Percentiles rank a stretch among this genome's conserved stretches.
Evolutionary conservation across 1,140 invertebrate genomes (phyloP).

Genomic region (Myzus persicae): DNA sequence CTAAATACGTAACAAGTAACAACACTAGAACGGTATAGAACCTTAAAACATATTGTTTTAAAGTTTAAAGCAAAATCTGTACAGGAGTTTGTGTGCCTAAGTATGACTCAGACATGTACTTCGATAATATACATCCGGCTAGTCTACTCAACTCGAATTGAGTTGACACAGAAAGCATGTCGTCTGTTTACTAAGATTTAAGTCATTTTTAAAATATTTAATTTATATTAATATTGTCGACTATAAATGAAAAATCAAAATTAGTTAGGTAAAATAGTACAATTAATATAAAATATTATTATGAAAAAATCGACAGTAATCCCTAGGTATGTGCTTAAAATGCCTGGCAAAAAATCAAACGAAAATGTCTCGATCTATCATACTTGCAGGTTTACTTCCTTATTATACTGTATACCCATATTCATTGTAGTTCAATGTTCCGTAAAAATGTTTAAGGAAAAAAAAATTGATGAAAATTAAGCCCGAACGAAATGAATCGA

Average conservation of each 20-base stretch:
- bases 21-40: neutral
- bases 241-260: too few relatives aligned
- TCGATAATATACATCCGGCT: too few relatives aligned
- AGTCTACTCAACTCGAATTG: too few relatives aligned
- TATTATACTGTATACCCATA: neutral
- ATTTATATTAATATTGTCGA: too few relatives aligned
- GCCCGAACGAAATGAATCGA: neutral
- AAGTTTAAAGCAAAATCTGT: neutral
- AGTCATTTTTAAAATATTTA: too few relatives aligned
- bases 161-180: too few relatives aligned
- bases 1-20: too few relatives aligned
- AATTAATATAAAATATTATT: neutral
- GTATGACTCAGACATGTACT: too few relatives aligned
- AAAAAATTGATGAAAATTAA: neutral
- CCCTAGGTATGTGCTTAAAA: neutral
- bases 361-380: neutral
- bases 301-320: neutral
- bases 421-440: neutral
- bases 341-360: neutral
- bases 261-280: neutral
- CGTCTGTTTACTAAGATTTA: too few relatives aligned
- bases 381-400: neutral
- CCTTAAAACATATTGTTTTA: neutral
- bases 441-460: neutral
- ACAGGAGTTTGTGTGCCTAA: neutral